phyloP scores from a whole-genome alignment of 1,140 invertebrate genomes.

The Gonatopus flavifemur region DNA sequence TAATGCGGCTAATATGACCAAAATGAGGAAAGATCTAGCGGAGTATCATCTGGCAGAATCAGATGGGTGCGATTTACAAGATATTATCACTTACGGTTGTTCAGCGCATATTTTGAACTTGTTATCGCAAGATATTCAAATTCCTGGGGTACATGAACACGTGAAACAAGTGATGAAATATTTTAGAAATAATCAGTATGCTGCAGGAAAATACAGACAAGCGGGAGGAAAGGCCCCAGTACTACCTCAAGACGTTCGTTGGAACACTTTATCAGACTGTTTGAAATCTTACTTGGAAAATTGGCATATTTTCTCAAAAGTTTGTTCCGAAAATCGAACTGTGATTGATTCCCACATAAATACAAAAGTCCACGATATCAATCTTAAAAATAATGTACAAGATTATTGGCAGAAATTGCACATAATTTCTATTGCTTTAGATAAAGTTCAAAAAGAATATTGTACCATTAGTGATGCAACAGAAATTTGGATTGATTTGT shows the following conservation, averaged over 20 bases:
- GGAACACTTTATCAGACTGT: too few species aligned
- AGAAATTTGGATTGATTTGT: conserved; percentile 1
- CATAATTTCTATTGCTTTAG: conserved; percentile 9
- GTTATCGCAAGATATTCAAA: conserved; percentile 17
- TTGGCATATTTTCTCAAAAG: too few species aligned
- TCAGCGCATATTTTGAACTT: conserved; percentile 24
- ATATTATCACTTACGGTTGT: conserved; percentile 20
- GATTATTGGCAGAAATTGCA: conserved; percentile 8
- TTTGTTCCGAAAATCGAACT: too few species aligned
- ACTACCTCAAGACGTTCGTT: conserved; percentile 6
- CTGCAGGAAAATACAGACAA: conserved; percentile 17
- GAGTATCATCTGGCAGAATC: too few species aligned
- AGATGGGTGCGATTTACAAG: conserved; percentile 1
- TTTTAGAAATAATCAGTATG: conserved; percentile 27
- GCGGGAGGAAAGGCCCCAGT: conserved; percentile 1
- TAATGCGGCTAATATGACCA: conserved; percentile 8
- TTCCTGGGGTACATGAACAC: conserved; percentile 8
- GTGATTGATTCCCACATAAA: too few species aligned
- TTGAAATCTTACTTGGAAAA: too few species aligned
- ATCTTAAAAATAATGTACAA: too few species aligned
- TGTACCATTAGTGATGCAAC: conserved; percentile 8
- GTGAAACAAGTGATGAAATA: conserved; percentile 16
- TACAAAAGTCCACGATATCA: too few species aligned
- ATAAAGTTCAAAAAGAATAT: conserved; percentile 10
- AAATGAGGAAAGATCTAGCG: conserved; percentile 11